These are phyloP conservation scores for Mesorhabditis spiculigera DNA, from an alignment of 2,888 invertebrate species.

Conservation along the genomic window DNA sequence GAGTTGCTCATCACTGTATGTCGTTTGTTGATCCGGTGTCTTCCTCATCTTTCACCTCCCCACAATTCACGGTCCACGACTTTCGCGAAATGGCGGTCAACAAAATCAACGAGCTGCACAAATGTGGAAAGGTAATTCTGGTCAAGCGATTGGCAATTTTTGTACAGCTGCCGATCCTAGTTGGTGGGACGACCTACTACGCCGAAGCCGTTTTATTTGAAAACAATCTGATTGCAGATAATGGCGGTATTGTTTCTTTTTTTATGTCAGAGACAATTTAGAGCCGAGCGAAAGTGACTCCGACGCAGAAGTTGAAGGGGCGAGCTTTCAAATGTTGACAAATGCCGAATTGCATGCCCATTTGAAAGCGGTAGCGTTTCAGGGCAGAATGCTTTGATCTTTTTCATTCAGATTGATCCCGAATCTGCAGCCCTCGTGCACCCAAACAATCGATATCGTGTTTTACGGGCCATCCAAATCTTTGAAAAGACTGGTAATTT, in stretches of 20 bases:
- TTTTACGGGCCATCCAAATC: conserved; percentile 64
- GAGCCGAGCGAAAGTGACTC: conserved; percentile 9
- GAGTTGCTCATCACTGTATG: conserved; percentile 81
- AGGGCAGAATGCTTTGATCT: background rate
- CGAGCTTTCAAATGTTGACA: conserved; percentile 21
- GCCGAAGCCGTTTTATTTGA: conserved; percentile 82
- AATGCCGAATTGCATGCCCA: conserved; percentile 70
- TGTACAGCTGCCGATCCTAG: conserved; percentile 72
- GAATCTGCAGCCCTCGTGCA: conserved; percentile 77
- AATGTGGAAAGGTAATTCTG: too few relatives aligned
- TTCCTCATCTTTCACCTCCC: conserved; percentile 52
- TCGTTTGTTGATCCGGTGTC: conserved; percentile 75
- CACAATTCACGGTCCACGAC: conserved; percentile 41
- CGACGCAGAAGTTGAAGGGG: conserved; percentile 20
- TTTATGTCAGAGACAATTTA: conserved; percentile 5
- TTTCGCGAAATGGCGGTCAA: conserved; percentile 23
- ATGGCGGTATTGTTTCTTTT: conserved; percentile 73
- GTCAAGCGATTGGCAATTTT: conserved; percentile 59
- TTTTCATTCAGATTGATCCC: conserved; percentile 69
- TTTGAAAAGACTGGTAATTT: conserved; percentile 35
- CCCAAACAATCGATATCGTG: conserved; percentile 85
- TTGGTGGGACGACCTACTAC: conserved; percentile 97
- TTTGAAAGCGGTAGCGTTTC: conserved; percentile 64
- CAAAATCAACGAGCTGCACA: background rate
- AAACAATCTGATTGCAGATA: conserved; percentile 35